Evolutionary conservation across 2,797 vertebrate species (phyloP).

Genomic region (Pangasius mekongensis): DNA sequence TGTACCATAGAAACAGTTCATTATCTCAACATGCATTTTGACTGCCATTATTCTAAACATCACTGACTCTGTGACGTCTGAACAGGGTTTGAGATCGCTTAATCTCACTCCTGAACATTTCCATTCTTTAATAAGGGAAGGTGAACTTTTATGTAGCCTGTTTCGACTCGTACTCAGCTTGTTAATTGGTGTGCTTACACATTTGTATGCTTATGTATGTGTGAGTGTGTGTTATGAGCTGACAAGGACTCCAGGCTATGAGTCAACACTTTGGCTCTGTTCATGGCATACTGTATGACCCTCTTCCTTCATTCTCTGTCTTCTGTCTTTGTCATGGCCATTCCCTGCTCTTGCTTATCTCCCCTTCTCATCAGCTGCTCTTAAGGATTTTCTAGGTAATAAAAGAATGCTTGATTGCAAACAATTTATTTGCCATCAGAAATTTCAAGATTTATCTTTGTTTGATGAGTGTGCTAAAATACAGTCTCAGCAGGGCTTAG

Average conservation of each 20-base stretch:
- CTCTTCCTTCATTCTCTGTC: conserved; percentile 15
- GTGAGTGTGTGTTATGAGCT: conserved; percentile 10
- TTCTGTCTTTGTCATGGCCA: background rate
- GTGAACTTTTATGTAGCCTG: conserved; percentile 12
- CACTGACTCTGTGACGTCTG: background rate
- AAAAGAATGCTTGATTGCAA: conserved; percentile 2
- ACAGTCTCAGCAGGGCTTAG: background rate
- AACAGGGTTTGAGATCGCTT: background rate
- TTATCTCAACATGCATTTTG: background rate
- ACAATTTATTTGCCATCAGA: background rate
- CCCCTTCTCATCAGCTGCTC: conserved; percentile 4
- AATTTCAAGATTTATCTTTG: background rate
- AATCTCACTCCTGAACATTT: conserved; percentile 7
- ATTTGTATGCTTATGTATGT: conserved; percentile 17
- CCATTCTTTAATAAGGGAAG: conserved; percentile 4
- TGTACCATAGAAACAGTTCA: background rate
- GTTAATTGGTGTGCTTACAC: conserved; percentile 21
- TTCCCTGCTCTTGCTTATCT: background rate
- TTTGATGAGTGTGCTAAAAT: background rate
- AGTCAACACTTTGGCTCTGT: conserved; percentile 33
- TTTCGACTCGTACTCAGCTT: conserved; percentile 21
- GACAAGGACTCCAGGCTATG: background rate
- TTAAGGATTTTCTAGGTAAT: background rate
- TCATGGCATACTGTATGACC: conserved; percentile 10
- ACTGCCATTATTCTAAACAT: conserved; percentile 5